A percentile compares a stretch with the other conserved stretches of the same genome.
These are phyloP conservation scores for Crotophaga sulcirostris DNA, from an alignment of 2,113 vertebrate genomes.

Conservation along the genomic window DNA sequence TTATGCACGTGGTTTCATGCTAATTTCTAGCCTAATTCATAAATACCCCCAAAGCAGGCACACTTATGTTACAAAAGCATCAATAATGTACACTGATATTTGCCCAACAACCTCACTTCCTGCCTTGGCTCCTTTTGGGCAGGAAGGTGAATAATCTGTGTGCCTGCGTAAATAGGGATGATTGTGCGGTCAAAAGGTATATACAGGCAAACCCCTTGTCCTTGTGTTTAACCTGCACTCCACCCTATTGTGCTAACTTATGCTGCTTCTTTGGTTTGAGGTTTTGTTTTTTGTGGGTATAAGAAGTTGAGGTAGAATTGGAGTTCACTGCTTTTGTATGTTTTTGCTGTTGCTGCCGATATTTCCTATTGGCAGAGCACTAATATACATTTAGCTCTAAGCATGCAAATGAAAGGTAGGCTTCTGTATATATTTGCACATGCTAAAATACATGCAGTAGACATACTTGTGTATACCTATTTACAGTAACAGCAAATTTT, in stretches of 20 bases:
- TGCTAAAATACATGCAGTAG: neutral
- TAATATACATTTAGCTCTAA: neutral
- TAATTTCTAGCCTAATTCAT: constrained; percentile 37
- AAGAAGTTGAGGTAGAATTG: neutral
- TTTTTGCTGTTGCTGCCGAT: neutral
- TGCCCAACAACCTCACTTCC: neutral
- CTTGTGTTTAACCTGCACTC: neutral
- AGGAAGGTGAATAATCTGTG: constrained; percentile 35
- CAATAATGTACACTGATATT: constrained; percentile 16
- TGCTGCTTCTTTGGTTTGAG: neutral
- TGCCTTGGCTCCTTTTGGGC: neutral
- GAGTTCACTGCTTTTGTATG: neutral
- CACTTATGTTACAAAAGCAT: constrained; percentile 7
- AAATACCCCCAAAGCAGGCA: constrained; percentile 21
- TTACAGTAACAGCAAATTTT: neutral
- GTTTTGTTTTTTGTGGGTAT: constrained; percentile 21
- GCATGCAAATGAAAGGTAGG: neutral
- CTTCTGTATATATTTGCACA: neutral
- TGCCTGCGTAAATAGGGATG: constrained; percentile 1
- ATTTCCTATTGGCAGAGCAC: neutral
- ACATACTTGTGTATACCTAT: neutral
- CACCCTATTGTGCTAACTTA: constrained; percentile 14
- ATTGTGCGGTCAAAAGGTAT: constrained; percentile 20
- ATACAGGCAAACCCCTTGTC: neutral
- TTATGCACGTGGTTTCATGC: neutral